Base-by-base conservation (phyloP, 1,140 invertebrate genomes). In the Scylla paramamosain region DNA sequence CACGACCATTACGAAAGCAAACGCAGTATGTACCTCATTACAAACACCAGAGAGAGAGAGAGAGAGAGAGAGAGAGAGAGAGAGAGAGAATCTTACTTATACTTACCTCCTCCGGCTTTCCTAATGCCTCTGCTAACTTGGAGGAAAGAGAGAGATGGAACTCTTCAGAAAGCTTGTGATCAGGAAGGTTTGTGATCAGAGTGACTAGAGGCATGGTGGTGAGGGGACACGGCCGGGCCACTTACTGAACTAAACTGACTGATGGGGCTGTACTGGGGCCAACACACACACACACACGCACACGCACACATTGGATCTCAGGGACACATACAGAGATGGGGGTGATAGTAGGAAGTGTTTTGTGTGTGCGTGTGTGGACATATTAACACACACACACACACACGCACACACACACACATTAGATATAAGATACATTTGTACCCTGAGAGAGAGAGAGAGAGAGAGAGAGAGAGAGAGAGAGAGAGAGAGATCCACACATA, bases 21-120 rank as follows among this genome's bases (percentile, higher is more conserved):
- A 1, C 10, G 20, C 52, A 59, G 0, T 8, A 59, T 59, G 12
- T 4, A 59, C 10, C 2, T 59, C 20, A 59, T 20, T 59, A 59
- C 52, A 59, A 59, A 2, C 20, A 59, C 52, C 20, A 77, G 67
- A 77, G 67, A 77, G 67, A 77, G 67, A 77, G 67, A 77, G 67
- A 77, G 67, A 77, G 67, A 77, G 67, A 77, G 67, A 77, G 67
- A 77, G 67, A 77, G 67, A 77, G 67, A n/a, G 25, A 77, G 25
- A 77, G 25, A 77, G 67, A 77, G 67, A 59, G 52, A 16, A 4
- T 59, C 52, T 20, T 20, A 59, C 10, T 7, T 12, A 28, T 29
- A 31, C 84, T 87, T 39, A 87, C 84, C n/a, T 87, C 31, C 39
- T 87, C 84, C 0, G 84, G 84, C 20, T 87, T 87, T 28, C 28